phyloP scores from a whole-genome alignment of 2,113 vertebrate genomes.

The Isurus oxyrinchus region DNA sequence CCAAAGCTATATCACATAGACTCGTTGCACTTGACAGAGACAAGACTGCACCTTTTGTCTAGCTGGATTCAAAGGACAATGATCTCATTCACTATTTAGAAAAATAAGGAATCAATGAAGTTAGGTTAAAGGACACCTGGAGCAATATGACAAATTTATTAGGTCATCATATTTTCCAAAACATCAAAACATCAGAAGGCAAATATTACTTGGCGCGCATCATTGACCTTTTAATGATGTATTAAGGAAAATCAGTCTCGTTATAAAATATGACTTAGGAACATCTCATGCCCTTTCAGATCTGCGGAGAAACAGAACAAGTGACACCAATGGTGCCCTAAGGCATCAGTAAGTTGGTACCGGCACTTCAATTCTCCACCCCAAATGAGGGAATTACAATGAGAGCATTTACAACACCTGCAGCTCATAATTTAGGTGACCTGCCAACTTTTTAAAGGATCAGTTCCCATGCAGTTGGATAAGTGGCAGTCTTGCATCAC shows the following conservation, averaged over 20 bases:
- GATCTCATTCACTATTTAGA: not conserved
- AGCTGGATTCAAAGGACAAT: not conserved
- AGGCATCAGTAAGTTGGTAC: too few relatives aligned
- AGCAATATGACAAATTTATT: not conserved
- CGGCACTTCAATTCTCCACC: too few relatives aligned
- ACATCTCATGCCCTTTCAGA: too few relatives aligned
- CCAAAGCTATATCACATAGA: not conserved
- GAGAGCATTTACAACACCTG: too few relatives aligned
- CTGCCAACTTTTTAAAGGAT: not conserved
- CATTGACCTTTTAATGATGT: too few relatives aligned
- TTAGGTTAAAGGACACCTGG: not conserved
- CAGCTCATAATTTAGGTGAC: not conserved
- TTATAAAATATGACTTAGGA: too few relatives aligned
- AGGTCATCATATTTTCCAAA: not conserved
- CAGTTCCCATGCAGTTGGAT: not conserved
- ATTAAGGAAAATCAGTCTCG: too few relatives aligned
- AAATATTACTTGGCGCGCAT: not conserved
- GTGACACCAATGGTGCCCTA: too few relatives aligned
- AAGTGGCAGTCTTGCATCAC: not conserved
- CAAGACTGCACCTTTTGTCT: not conserved
- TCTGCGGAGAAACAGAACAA: too few relatives aligned
- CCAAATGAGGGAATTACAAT: too few relatives aligned
- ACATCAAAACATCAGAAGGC: not conserved
- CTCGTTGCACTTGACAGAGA: not conserved
- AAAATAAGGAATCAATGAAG: not conserved